Conservation (phyloP, 2,888 invertebrate genomes). For the Azorinus chamasolen region DNA sequence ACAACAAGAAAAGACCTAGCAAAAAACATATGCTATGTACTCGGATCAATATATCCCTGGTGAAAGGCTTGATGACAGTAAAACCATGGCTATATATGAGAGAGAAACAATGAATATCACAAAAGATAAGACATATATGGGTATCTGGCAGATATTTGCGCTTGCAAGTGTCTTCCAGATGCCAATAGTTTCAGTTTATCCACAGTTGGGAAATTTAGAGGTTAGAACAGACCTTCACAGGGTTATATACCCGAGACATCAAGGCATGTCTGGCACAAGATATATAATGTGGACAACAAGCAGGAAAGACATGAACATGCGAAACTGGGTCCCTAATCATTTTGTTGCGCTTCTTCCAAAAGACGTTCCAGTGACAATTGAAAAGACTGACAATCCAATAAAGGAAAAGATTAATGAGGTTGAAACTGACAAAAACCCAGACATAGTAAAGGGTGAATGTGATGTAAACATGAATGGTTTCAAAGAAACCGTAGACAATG, state of each 20-base stretch:
- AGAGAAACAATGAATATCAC: not conserved
- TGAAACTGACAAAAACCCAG: not conserved
- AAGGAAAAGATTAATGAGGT: not conserved
- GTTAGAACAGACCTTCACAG: conserved; percentile 29
- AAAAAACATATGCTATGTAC: conserved; percentile 1
- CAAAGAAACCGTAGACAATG: too few relatives aligned
- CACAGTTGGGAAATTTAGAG: conserved; percentile 26
- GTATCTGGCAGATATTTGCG: conserved; percentile 12
- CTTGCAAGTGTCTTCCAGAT: conserved; percentile 30
- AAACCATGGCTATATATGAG: not conserved
- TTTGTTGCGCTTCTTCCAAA: not conserved
- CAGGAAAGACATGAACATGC: not conserved
- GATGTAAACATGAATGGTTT: too few relatives aligned
- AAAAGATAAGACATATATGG: conserved; percentile 10
- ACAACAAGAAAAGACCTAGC: too few relatives aligned
- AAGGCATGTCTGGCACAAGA: not conserved
- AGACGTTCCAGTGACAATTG: not conserved
- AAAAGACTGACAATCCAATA: not conserved
- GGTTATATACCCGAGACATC: conserved; percentile 9
- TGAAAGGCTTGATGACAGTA: not conserved
- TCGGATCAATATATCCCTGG: conserved; percentile 1
- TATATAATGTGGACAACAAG: conserved; percentile 3
- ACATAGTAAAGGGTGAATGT: not conserved
- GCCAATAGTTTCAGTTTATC: too few relatives aligned
- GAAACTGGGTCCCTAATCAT: conserved; percentile 7